A percentile compares a stretch with the other conserved stretches of the same genome.
These are phyloP conservation scores for Oxycera nigricornis DNA, from an alignment of 2,888 invertebrate genomes.

Conservation along the genomic window DNA sequence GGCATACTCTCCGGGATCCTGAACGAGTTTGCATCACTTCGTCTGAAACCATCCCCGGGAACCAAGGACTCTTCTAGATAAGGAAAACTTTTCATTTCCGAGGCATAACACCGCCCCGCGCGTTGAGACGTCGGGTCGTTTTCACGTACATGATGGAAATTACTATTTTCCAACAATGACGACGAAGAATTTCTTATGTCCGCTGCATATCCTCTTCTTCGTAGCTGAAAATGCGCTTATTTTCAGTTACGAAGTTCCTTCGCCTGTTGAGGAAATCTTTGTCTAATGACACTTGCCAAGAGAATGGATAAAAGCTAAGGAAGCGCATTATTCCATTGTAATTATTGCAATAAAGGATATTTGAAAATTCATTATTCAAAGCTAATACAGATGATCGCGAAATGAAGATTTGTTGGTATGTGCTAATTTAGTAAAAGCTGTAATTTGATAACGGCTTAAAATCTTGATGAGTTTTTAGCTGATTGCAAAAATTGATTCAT, in stretches of 20 bases:
- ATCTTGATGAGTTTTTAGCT: no score
- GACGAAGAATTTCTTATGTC: neutral
- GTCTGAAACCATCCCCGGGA: neutral
- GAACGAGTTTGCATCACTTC: neutral
- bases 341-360: neutral
- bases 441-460: no score
- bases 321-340: neutral
- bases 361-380: neutral
- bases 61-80: neutral
- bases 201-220: neutral
- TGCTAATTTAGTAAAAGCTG: no score
- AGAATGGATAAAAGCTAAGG: neutral
- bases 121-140: neutral
- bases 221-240: neutral
- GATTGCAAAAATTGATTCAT: no score
- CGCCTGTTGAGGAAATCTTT: neutral
- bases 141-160: neutral
- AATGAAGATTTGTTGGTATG: no score
- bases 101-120: neutral
- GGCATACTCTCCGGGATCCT: neutral
- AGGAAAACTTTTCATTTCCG: neutral
- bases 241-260: neutral
- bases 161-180: neutral
- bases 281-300: neutral
- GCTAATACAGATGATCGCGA: neutral